A percentile compares a stretch with the other conserved stretches of the same genome.
Conservation (phyloP, 2,888 invertebrate genomes). For the Acholoe squamosa region DNA sequence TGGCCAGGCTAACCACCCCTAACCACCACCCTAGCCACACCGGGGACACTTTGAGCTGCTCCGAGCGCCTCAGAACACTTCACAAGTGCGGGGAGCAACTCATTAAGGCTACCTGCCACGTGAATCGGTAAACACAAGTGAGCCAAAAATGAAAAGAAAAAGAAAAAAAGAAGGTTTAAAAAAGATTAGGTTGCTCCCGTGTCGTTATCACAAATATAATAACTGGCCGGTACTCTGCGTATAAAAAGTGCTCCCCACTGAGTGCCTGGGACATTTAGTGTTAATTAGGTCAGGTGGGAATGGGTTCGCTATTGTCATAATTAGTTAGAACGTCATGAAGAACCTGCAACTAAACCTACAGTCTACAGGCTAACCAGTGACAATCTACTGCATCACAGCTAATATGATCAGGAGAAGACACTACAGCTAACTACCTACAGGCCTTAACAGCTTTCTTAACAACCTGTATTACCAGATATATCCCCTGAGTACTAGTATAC, state of each 20-base stretch:
- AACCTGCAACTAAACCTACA: no score
- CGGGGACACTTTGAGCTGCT: not conserved
- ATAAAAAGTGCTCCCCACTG: not conserved
- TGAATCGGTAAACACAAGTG: conserved; percentile 33
- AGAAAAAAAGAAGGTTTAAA: not conserved
- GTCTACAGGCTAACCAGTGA: no score
- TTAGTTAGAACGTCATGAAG: no score
- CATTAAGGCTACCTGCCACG: not conserved
- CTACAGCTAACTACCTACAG: no score
- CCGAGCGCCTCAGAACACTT: not conserved
- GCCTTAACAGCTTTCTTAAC: no score
- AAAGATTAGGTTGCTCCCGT: not conserved
- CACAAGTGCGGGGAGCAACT: not conserved
- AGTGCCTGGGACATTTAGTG: conserved; percentile 53
- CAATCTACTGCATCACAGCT: no score
- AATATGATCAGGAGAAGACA: no score
- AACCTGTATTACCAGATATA: no score
- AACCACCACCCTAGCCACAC: no score
- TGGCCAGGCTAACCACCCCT: no score
- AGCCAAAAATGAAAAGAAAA: not conserved
- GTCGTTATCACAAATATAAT: conserved; percentile 44
- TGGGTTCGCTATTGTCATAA: no score
- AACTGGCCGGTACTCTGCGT: not conserved
- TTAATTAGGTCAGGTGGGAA: conserved; percentile 7
- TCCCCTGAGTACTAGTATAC: no score